Conservation (phyloP, 2,797 vertebrate species). For the Sternotherus odoratus region DNA sequence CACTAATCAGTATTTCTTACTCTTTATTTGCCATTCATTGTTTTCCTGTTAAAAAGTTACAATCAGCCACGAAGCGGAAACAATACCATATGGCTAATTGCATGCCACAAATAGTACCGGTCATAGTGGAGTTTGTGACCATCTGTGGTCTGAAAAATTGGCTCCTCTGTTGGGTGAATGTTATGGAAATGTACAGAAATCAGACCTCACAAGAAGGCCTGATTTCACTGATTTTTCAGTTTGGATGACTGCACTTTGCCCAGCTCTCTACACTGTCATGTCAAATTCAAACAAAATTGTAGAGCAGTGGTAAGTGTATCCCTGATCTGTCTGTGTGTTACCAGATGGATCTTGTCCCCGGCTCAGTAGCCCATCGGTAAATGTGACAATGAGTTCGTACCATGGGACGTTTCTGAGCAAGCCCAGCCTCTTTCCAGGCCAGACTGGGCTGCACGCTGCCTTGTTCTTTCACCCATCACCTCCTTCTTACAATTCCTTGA, state of each 20-base stretch:
- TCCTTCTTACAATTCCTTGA: neutral
- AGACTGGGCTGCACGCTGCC: neutral
- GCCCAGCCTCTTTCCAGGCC: rapidly evolving
- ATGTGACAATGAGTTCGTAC: neutral
- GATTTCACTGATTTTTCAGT: neutral
- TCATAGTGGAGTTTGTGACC: neutral
- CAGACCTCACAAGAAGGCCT: neutral
- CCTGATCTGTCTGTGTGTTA: neutral
- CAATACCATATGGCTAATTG: neutral
- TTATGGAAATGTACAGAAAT: constrained; percentile 10
- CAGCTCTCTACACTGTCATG: neutral
- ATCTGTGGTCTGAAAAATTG: neutral
- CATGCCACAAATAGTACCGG: neutral
- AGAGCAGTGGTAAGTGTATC: neutral
- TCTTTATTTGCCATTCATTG: neutral
- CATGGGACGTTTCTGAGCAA: neutral
- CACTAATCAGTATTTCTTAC: neutral
- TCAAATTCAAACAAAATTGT: neutral
- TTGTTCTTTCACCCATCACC: neutral
- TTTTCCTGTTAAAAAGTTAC: neutral
- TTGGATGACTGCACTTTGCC: neutral
- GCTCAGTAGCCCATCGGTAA: neutral
- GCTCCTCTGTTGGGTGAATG: neutral
- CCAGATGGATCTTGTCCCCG: rapidly evolving
- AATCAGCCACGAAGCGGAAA: neutral